phyloP scores from a whole-genome alignment of 2,113 vertebrate species.

The Pteropus alecto region DNA sequence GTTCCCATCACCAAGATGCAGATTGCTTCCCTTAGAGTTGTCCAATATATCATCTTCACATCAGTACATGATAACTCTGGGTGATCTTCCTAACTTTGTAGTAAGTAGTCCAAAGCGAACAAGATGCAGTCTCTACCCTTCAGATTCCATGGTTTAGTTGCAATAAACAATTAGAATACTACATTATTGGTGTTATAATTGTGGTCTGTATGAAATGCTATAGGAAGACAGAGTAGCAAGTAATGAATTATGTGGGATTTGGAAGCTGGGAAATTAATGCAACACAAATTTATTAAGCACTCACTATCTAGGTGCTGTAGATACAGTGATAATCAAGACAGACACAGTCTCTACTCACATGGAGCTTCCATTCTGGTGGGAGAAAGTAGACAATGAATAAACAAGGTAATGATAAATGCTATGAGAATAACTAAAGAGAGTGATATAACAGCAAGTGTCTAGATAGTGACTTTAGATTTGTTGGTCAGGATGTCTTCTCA shows the following conservation, averaged over 20 bases:
- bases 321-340: no score
- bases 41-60: background rate
- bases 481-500: background rate
- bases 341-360: background rate
- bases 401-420: background rate
- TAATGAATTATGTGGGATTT: background rate
- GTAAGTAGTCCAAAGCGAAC: background rate
- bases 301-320: background rate
- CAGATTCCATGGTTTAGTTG: background rate
- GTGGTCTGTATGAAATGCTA: background rate
- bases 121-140: background rate
- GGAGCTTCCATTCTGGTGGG: background rate
- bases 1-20: background rate
- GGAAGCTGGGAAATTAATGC: background rate
- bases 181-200: background rate
- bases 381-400: background rate
- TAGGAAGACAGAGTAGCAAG: background rate
- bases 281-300: background rate
- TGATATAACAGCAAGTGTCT: background rate
- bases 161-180: background rate
- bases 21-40: background rate
- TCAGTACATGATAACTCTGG: background rate
- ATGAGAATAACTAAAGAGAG: background rate
- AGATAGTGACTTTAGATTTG: background rate
- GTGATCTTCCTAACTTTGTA: background rate